Percentiles rank a stretch among this genome's conserved stretches.
phyloP scores from a whole-genome alignment of 1,140 invertebrate genomes.

The Zelostemma sp. region DNA sequence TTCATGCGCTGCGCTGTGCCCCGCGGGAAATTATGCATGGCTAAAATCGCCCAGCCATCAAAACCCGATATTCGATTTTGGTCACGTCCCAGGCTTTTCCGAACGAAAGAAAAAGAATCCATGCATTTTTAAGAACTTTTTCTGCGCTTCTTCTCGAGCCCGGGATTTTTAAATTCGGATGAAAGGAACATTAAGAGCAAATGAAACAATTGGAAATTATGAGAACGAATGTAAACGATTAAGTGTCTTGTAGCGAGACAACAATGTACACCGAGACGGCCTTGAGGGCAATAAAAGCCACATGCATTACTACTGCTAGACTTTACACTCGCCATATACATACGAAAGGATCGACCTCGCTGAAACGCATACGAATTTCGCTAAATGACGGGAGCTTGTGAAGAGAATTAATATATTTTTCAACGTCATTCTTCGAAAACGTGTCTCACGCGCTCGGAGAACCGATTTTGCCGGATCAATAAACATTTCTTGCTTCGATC shows the following conservation, averaged over 20 bases:
- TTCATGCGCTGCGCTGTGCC: conserved; percentile 52
- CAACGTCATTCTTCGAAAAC: too few species aligned
- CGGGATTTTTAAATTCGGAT: background rate
- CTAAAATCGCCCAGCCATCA: conserved; percentile 61
- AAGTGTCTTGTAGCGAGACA: conserved; percentile 35
- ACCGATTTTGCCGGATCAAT: too few species aligned
- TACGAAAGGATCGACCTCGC: conserved; percentile 26
- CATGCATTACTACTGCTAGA: conserved; percentile 26
- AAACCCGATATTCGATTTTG: conserved; percentile 54
- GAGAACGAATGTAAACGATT: conserved; percentile 40
- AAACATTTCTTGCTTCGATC: too few species aligned
- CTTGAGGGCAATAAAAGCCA: conserved; percentile 47
- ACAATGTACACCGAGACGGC: conserved; percentile 41
- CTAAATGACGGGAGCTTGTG: conserved; percentile 15
- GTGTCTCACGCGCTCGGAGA: too few species aligned
- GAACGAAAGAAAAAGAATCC: too few species aligned
- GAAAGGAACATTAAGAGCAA: background rate
- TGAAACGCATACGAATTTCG: conserved; percentile 23
- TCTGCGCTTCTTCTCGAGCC: too few species aligned
- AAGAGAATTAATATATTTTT: conserved; percentile 8
- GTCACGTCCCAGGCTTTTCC: too few species aligned
- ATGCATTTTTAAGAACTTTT: too few species aligned
- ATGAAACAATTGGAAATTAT: conserved; percentile 23
- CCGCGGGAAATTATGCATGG: conserved; percentile 54
- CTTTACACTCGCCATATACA: conserved; percentile 22